These are phyloP conservation scores for Atrichornis clamosus DNA, from an alignment of 2,113 vertebrate species.

Conservation along the genomic window DNA sequence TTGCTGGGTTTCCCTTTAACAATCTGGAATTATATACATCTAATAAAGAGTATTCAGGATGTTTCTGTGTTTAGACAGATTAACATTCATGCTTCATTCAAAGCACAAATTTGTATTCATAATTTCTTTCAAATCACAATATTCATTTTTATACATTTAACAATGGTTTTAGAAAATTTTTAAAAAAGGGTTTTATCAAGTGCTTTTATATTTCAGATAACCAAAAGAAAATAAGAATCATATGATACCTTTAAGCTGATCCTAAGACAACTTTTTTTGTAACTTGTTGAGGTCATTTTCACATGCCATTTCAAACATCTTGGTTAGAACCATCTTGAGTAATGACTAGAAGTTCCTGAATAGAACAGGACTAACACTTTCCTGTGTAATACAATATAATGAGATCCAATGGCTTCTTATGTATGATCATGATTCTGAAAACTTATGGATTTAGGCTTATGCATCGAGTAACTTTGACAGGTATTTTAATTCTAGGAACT, in stretches of 20 bases:
- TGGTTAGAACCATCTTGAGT: not conserved
- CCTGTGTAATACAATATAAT: not conserved
- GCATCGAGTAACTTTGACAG: not conserved
- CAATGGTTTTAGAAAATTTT: not conserved
- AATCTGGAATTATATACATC: conserved; percentile 16
- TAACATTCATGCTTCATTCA: conserved; percentile 16
- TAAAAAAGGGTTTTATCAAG: not conserved
- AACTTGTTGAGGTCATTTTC: not conserved
- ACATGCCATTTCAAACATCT: not conserved
- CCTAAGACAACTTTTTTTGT: not conserved
- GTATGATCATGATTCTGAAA: not conserved
- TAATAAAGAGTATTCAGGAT: conserved; percentile 20
- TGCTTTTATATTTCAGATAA: not conserved
- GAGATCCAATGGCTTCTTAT: not conserved
- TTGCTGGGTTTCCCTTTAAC: conserved; percentile 33
- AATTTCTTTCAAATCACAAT: not conserved
- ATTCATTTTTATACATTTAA: not conserved
- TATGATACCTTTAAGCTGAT: not conserved
- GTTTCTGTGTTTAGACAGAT: conserved; percentile 12
- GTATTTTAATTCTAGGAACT: not conserved
- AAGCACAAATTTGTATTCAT: not conserved
- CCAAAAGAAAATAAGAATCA: not conserved
- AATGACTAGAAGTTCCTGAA: not conserved
- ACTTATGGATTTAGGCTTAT: not conserved
- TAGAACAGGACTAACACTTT: not conserved